Evolutionary conservation across 30 jellyfish, hydroid and myxozoan genomes (phyloP), one percentile per base, ranked within the genome.

Genomic region (Hydractinia symbiolongicarpus): DNA sequence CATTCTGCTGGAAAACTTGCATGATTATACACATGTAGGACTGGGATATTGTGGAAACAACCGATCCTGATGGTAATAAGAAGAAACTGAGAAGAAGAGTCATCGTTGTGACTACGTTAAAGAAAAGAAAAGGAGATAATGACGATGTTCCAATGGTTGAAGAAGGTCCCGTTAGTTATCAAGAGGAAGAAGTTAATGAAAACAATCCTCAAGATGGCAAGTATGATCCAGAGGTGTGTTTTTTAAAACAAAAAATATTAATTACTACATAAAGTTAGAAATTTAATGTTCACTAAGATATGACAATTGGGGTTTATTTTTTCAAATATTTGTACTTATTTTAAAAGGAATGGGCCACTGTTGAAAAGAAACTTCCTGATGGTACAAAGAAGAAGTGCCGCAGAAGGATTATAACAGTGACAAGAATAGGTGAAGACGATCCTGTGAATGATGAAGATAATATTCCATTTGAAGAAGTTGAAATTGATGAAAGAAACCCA

Each of bases 21-120:
- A 30, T 60, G 70, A 60, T 60, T 60, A 15, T 13, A 60, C 44
- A 2, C 19, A 54, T 9, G 17, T 60, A 88, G 96, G 96, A 88
- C 54, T 88, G 96, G 96, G 89, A 67, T 61, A 78, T 88, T 9
- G 70, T 88, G 14, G 90, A 83, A 61, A 83, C 77, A 50, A 72
- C 44, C 10, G 66, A 72, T 50, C 87, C 88, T 11, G 94, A 82
- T 72, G 96, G 96, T 62, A 68, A 86, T n/a, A 76, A 51, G 73
- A 83, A 66, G 51, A 55, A 85, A 56, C 61, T 76, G 79, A 49
- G 94, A 17, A 58, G 94, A 8, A 50, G 76, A 66, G 50, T 66
- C 54, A 66, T 66, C 4, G 76, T 9, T 19, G 8, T 66, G 1
- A 66, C 21, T 19, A 66, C 76, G 4, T 66, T 13, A 66, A 66